Evolutionary conservation across 2,888 invertebrate species (phyloP), one percentile per base, ranked within the genome.

Genomic region (Drosophila stalkeri): DNA sequence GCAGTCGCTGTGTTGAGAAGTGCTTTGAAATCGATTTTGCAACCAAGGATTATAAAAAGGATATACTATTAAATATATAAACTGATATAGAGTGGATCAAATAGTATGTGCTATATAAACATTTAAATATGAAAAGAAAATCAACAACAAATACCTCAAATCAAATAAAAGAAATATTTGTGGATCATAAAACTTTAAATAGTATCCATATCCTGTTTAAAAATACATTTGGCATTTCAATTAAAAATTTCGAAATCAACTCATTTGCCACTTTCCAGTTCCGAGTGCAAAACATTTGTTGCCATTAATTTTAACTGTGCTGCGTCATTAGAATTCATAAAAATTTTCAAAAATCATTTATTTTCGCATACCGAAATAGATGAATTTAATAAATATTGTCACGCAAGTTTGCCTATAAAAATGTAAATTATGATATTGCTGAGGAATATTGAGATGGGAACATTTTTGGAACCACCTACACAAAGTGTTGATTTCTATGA

Each of bases 251-350:
- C 18, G 8, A 20, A 57, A 41, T 14, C 5, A 44, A 44, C 20
- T 20, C 9, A 39, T 59, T 59, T 35, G 46, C 33, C 63, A 62
- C 43, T 63, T 47, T 37, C 64, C 61, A 62, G 75, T 66, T 77
- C 70, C 80, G 82, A 80, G 82, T 80, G 82, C 80, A 82, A 81
- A 80, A 75, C 81, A 87, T 85, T 82, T 75, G 88, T 23, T 81
- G 61, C 59, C 79, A 82, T 82, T 75, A 85, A 85, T 79, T 51
- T 35, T 87, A 69, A 85, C 76, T 82, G 73, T 72, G 68, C 67
- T 74, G 43, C 80, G 78, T 60, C 72, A 72, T 54, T 76, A 68
- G 64, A 64, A 54, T 57, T 46, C 61, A 69, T n/a, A 69, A 52
- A 60, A 65, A 52, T 59, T 77, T 75, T 63, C 37, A n/a, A 41